Evolutionary conservation across 2,888 invertebrate genomes (phyloP).

Genomic region (Ophonus ardosiacus): DNA sequence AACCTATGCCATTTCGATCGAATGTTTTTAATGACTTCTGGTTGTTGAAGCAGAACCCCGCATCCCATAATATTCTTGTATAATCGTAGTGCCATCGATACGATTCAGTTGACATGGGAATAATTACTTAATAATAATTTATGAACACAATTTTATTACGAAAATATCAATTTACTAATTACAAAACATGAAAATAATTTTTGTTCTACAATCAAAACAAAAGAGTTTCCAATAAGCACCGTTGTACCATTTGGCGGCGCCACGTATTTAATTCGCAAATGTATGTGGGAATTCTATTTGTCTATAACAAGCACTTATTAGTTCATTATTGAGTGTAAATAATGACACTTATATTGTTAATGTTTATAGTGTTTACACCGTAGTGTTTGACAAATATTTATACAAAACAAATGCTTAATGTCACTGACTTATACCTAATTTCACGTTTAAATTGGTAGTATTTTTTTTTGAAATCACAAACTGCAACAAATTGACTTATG

Average conservation of each 20-base stretch:
- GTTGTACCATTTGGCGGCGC: constrained; percentile 27
- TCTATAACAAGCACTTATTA: background rate
- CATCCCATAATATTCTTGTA: constrained; percentile 82
- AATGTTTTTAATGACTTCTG: constrained; percentile 79
- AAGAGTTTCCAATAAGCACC: constrained; percentile 39
- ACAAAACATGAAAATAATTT: constrained; percentile 52
- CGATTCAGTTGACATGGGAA: constrained; percentile 73
- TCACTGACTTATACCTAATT: background rate
- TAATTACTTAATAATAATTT: constrained; percentile 39
- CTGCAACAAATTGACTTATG: background rate
- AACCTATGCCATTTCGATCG: constrained; percentile 84
- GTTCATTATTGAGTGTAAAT: background rate
- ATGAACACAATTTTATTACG: constrained; percentile 29
- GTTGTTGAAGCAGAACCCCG: constrained; percentile 83
- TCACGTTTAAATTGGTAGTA: constrained; percentile 27
- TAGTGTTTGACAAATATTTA: background rate
- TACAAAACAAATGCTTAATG: constrained; percentile 18
- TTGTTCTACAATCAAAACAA: constrained; percentile 61
- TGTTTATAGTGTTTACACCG: background rate
- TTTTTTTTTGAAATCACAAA: constrained; percentile 6
- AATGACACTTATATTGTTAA: background rate
- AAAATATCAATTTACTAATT: constrained; percentile 21
- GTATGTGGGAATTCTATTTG: background rate
- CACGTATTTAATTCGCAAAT: background rate
- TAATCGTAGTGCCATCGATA: constrained; percentile 83